Base-by-base conservation (phyloP, 2,888 invertebrate genomes). In the Apoda limacodes region DNA sequence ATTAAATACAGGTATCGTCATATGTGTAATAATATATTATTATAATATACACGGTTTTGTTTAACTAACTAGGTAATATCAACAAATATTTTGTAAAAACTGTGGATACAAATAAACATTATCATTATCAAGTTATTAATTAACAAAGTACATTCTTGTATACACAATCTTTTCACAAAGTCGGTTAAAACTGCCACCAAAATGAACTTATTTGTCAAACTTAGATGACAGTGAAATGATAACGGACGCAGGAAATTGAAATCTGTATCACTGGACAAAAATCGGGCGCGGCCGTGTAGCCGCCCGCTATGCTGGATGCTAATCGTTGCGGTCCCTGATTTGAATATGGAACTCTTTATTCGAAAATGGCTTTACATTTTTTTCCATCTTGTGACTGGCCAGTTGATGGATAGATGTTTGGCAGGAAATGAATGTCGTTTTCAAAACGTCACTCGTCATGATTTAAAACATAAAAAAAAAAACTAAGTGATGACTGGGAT, bases 201-300 rank as follows among this genome's bases (percentile, higher is more conserved):
- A 78, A 75, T 67, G 67, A 75, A 69, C 74, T 66, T 72, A 78
- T 78, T 78, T 76, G 76, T 78, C 76, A 76, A 71, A 72, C 64
- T 61, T 58, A 72, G 76, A 78, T 76, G 69, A 69, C 54, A 52
- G 56, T 45, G 48, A 45, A 43, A 45, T 51, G 75, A 78, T 78
- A 78, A 75, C 51, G 52, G 50, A 56, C 60, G 60, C 72, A 78
- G 78, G 78, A 78, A 78, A 78, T 78, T 78, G 78, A 71, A 75
- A 70, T 78, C 67, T 71, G 71, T 76, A 78, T 76, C 76, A 60
- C 71, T 58, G 65, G 55, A 58, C 67, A 60, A 74, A 75, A 75
- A 76, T 74, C 76, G 52, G 60, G 52, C 51, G 46, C 48, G 52
- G 41, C 48, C 50, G n/a, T n/a, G n/a, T 17, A 17, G 36, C 27